Evolutionary conservation across 2,797 vertebrate species (phyloP), one percentile per base, ranked within the genome.

Genomic region (Onychomys torridus): DNA sequence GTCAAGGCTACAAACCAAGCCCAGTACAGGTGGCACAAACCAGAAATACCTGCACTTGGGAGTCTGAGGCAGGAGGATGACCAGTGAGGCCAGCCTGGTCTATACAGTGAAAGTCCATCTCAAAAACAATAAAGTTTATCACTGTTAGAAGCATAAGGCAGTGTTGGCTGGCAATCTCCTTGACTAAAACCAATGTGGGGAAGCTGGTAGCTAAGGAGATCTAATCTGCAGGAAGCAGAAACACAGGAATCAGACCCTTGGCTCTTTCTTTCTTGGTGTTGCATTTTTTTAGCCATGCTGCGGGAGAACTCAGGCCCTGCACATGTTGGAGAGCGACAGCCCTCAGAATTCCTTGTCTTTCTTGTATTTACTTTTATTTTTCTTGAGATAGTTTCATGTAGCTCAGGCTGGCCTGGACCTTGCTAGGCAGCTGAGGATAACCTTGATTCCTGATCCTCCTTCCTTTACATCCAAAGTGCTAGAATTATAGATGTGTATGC

Each of bases 191-290:
- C n/a, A 77, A 37, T 21, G n/a, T 43, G 59, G 17, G 29, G 73
- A 59, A 46, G 63, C 21, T 84, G 69, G 73, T 2, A 57, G 43
- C 65, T 93, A 63, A 92, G 61, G 34, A 96, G 93, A 91, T 59
- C 61, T 34, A 89, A 29, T 86, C 57, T 89, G 27, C 81, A 87
- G 6, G 71, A 92, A 55, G 34, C 32, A 6, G 87, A 86, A 25
- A 78, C 37, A 86, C 8, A 11, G 73, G 92, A 89, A 92, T 40
- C 55, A 90, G 90, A 95, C n/a, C 19, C 17, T 40, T 57, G 16
- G 14, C 49, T 52, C 65, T 89, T 89, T 76, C 32, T 71, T 87
- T 69, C 49, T 87, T 37, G 43, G 27, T 67, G 17, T 67, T 40
- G 32, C 17, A 6, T n/a, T 77, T 76, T 76, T 65, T 78, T 49